Base-by-base conservation (phyloP, 2,888 invertebrate species). In the Ophion slaviceki region DNA sequence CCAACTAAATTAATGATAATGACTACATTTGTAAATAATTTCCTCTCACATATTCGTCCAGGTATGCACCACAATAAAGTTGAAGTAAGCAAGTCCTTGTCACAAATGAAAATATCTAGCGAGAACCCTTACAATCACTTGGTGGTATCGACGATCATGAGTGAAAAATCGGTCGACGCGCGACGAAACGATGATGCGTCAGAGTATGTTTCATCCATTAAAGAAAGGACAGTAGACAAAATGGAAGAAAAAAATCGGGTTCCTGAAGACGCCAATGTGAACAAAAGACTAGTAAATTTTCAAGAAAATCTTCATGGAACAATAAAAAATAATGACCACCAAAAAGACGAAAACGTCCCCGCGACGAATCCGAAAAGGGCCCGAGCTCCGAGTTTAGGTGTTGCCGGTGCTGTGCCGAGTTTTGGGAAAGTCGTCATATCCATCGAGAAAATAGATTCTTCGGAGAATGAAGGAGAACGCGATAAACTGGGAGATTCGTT, bases 341-440 rank as follows among this genome's bases (percentile, higher is more conserved):
- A 11, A 10, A 14, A 64, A 61, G 66, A 82, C 2, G 28, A 86
- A 64, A 81, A 74, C 7, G 64, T 80, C 71, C 10, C 64, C 24
- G 10, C 14, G n/a, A 20, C 61, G 45, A 77, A 57, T 14, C 59
- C 87, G 14, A 79, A 40, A 20, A 83, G 89, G 88, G 71, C 86
- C 10, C 86, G 86, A 85, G 90, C 89, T 47, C 92, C 91, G n/a
- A 91, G 90, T 88, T 87, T 92, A 59, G 88, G 88, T n/a, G 84
- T 88, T 10, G 88, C 86, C 8, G 90, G 89, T 79, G 84, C 89
- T 1, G 88, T 90, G 57, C 90, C 90, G 0, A 92, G 90, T 86
- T 92, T 90, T 77, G 86, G 86, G 2, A 90, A 85, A 78, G 83
- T 90, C 24, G 84, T 88, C 11, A 87, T 87, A 77, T 84, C 88